Conservation (phyloP, 2,888 invertebrate species). For the Campoplex capitator region DNA sequence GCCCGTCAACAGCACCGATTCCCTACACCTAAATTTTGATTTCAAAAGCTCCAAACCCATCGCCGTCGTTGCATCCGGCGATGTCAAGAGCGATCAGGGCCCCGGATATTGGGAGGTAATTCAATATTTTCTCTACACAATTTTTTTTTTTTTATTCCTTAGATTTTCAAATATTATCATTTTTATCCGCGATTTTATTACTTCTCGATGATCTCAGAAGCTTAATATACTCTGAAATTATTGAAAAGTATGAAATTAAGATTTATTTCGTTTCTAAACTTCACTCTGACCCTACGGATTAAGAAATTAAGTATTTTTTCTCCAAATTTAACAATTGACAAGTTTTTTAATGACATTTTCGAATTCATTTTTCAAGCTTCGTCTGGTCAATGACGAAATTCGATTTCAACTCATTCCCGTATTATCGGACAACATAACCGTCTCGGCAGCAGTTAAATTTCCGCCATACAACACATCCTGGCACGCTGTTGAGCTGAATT, state of each 20-base stretch:
- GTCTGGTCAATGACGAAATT: slow-evolving; percentile 93
- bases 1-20: slow-evolving; percentile 91
- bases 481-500: slow-evolving; percentile 93
- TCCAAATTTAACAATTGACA: background rate
- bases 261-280: no score
- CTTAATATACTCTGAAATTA: no score
- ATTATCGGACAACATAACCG: slow-evolving; percentile 91
- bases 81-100: slow-evolving; percentile 90
- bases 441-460: slow-evolving; percentile 92
- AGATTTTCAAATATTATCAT: background rate
- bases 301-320: background rate
- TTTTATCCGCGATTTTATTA: no score
- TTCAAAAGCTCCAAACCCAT: slow-evolving; percentile 94
- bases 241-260: no score
- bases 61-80: slow-evolving; percentile 94
- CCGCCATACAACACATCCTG: slow-evolving; percentile 91
- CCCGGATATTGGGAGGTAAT: slow-evolving; percentile 95
- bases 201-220: no score
- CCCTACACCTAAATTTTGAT: slow-evolving; percentile 92
- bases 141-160: background rate
- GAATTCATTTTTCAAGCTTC: slow-evolving; percentile 85
- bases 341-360: background rate
- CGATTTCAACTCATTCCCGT: slow-evolving; percentile 93
- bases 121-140: background rate
- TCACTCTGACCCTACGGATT: no score